Percentiles rank a stretch among this genome's conserved stretches.
Evolutionary conservation across 2,113 vertebrate species (phyloP).

Genomic region (Manacus vitellinus): DNA sequence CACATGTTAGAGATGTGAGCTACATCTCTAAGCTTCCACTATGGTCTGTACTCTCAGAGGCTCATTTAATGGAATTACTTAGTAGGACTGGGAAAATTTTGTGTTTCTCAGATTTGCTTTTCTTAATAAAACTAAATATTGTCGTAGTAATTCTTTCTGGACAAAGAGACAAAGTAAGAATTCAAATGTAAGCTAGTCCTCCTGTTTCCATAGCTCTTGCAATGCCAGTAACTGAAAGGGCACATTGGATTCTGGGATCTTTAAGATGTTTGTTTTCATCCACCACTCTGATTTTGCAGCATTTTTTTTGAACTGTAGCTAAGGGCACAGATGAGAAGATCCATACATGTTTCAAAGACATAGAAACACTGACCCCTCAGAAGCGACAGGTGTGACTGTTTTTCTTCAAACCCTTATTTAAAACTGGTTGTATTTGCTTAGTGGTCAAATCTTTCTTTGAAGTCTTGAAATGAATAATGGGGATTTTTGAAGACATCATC

Average conservation of each 20-base stretch:
- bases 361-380: background rate
- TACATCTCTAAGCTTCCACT: background rate
- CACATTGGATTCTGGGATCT: background rate
- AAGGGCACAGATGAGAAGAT: background rate
- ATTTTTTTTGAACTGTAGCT: background rate
- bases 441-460: background rate
- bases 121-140: background rate
- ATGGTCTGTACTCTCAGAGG: background rate
- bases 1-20: fast-evolving
- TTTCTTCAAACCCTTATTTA: background rate
- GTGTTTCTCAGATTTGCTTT: background rate
- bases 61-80: background rate
- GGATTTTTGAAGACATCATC: background rate
- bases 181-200: background rate
- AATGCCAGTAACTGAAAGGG: background rate
- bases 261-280: background rate
- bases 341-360: background rate
- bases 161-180: background rate
- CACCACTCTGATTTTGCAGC: background rate
- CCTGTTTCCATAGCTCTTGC: background rate
- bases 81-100: background rate
- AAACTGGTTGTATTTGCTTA: background rate
- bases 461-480: background rate
- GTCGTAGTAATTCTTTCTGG: background rate
- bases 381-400: background rate